Conservation (phyloP, 2,888 invertebrate species). For the Euspilapteryx auroguttella region DNA sequence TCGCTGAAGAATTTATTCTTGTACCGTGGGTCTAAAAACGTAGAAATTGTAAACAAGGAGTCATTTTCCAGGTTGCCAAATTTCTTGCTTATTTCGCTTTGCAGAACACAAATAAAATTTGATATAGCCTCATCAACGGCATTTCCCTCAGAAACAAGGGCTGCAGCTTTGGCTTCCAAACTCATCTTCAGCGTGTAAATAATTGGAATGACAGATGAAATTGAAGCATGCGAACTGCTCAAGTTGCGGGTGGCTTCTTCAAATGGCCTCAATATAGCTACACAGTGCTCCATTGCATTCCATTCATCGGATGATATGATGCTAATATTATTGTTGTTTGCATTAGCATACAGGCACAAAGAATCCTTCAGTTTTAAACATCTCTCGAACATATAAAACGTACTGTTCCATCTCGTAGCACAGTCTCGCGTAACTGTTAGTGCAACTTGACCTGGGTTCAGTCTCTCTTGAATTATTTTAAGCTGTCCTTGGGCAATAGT, state of each 20-base stretch:
- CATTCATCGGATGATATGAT: constrained; percentile 2
- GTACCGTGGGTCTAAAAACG: constrained; percentile 5
- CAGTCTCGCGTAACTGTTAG: constrained; percentile 6
- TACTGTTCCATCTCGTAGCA: constrained; percentile 7
- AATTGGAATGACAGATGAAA: constrained; percentile 5
- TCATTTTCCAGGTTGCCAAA: neutral
- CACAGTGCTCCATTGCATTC: constrained; percentile 5
- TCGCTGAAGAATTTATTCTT: constrained; percentile 4
- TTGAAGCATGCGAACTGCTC: constrained; percentile 2
- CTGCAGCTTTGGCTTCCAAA: too few species aligned
- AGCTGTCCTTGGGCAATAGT: constrained; percentile 5
- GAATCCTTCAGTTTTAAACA: constrained; percentile 5
- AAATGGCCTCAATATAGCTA: constrained; percentile 4
- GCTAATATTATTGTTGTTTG: constrained; percentile 5
- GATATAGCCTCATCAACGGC: too few species aligned
- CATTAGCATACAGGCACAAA: constrained; percentile 5
- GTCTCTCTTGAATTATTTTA: constrained; percentile 6
- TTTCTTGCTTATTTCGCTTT: constrained; percentile 2
- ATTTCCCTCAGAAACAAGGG: too few species aligned
- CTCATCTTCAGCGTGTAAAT: constrained; percentile 4
- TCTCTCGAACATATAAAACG: constrained; percentile 4
- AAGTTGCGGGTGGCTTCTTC: neutral
- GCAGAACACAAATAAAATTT: constrained; percentile 4
- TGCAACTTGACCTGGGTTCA: constrained; percentile 6
- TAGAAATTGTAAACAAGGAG: neutral